phyloP scores from a whole-genome alignment of 2,888 invertebrate genomes.

The Chironomus tentans region DNA sequence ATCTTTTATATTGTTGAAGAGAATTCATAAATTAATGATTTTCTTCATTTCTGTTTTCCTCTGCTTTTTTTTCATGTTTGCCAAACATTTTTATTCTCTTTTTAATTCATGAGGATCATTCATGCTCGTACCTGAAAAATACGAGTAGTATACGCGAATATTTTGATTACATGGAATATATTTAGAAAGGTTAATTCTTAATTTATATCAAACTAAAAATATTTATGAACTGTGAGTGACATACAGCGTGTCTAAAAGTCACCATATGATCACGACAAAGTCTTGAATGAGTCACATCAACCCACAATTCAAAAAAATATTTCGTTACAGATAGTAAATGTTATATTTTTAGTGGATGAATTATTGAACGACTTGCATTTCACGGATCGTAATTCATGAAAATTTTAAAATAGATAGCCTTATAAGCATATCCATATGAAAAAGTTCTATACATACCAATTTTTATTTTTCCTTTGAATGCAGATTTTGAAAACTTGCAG shows the following conservation, averaged over 20 bases:
- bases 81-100: background rate
- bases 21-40: slow-evolving; percentile 21
- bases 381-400: background rate
- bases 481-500: background rate
- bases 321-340: too few species aligned
- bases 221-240: too few species aligned
- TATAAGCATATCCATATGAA: background rate
- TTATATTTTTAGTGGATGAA: background rate
- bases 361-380: background rate
- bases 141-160: too few species aligned
- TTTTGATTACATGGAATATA: too few species aligned
- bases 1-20: slow-evolving; percentile 13
- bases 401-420: background rate
- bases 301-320: too few species aligned
- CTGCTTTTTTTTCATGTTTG: background rate
- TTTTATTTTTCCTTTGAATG: background rate
- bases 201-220: too few species aligned
- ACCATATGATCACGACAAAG: too few species aligned
- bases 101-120: background rate
- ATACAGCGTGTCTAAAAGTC: too few species aligned
- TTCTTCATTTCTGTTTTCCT: slow-evolving; percentile 1
- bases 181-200: too few species aligned
- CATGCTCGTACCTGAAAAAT: background rate
- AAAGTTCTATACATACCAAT: background rate
- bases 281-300: too few species aligned